phyloP scores from a whole-genome alignment of 2,888 invertebrate species.

The Drosophila cognata region DNA sequence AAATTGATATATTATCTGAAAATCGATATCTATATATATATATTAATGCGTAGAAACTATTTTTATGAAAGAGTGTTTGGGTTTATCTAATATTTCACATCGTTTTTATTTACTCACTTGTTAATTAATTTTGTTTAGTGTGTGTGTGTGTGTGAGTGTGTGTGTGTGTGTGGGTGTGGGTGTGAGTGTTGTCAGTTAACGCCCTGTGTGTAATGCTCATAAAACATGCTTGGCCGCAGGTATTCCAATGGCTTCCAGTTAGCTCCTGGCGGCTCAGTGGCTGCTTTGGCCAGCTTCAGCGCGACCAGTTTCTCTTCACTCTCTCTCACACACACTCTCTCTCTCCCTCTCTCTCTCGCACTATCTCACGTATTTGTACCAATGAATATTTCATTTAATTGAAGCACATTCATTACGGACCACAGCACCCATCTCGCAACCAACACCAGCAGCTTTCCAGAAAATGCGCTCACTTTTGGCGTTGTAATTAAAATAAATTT shows the following conservation, averaged over 20 bases:
- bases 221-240: conserved; percentile 71
- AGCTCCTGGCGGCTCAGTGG: conserved; percentile 11
- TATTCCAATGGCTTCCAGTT: conserved; percentile 39
- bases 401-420: conserved; percentile 75
- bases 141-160: background rate
- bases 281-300: conserved; percentile 8
- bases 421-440: conserved; percentile 32
- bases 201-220: conserved; percentile 43
- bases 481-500: conserved; percentile 79
- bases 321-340: conserved; percentile 35
- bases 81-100: background rate
- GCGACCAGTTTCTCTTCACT: conserved; percentile 4
- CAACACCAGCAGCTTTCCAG: background rate
- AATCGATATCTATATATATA: background rate
- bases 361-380: conserved; percentile 68
- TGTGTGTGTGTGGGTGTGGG: background rate
- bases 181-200: conserved; percentile 23
- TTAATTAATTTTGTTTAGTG: background rate
- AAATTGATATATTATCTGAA: background rate
- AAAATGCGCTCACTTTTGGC: conserved; percentile 56
- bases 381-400: conserved; percentile 79
- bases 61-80: background rate
- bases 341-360: conserved; percentile 11
- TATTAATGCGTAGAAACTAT: background rate
- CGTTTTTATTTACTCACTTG: background rate